Conservation (phyloP, 2,113 vertebrate species). For the Dasypus novemcinctus region DNA sequence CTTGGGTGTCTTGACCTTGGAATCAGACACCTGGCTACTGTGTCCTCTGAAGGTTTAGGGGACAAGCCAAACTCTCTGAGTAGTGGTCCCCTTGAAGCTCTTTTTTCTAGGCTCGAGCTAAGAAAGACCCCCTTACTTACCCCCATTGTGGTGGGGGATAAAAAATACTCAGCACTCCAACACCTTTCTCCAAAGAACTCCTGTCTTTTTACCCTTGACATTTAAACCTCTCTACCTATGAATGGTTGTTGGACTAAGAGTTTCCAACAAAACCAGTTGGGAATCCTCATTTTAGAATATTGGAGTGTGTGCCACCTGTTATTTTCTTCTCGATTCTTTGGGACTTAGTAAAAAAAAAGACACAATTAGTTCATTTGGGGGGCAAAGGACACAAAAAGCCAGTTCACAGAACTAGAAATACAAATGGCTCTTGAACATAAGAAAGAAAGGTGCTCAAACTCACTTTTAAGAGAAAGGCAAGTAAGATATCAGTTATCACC, state of each 20-base stretch:
- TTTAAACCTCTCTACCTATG: neutral
- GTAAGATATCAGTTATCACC: neutral
- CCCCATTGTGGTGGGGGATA: rapidly evolving
- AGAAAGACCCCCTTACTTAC: neutral
- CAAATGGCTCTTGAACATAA: neutral
- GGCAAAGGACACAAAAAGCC: neutral
- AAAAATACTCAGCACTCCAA: neutral
- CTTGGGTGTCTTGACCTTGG: neutral
- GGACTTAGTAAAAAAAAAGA: neutral
- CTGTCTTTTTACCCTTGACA: neutral
- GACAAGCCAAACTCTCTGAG: neutral
- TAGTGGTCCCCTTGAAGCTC: neutral
- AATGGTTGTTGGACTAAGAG: neutral
- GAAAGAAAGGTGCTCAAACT: neutral
- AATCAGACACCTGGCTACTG: neutral
- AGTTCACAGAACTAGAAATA: neutral
- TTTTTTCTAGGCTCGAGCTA: neutral
- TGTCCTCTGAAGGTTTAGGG: neutral
- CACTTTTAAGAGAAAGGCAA: neutral
- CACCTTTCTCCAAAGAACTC: neutral
- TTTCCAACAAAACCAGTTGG: neutral
- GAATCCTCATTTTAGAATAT: neutral
- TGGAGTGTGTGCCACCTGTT: neutral
- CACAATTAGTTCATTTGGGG: neutral
- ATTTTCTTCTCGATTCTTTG: neutral